Base-by-base conservation (phyloP, 1,140 invertebrate species). In the Drosophila kohkoa region DNA sequence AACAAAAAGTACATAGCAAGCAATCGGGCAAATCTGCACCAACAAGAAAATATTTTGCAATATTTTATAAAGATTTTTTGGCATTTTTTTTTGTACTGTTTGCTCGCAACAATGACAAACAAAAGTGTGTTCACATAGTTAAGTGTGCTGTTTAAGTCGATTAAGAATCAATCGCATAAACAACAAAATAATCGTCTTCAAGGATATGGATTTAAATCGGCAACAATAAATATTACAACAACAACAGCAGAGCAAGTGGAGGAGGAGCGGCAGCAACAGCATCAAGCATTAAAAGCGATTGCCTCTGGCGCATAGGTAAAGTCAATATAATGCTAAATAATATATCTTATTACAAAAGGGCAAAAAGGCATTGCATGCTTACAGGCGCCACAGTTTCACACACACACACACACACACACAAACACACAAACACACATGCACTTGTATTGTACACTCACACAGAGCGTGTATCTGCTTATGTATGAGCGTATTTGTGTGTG, bases 31-130 rank as follows among this genome's bases (percentile, higher is more conserved):
- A 65, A 66, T 51, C 70, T 77, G 71, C 70, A 63, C 49, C 55
- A 46, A 32, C 16, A 51, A 66, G 20, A 46, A 41, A 68, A 57
- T 5, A 79, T 67, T 38, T 66, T 16, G 51, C 28, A 55, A 79
- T 81, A 81, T 85, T 85, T 82, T 81, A 43, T 80, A 80, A 75
- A 65, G 48, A 62, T 79, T 85, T 85, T 85, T 85, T 79, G 66
- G 43, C 73, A 75, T 66, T 80, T 85, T 85, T 85, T 82, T 82
- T 82, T 41, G 8, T 82, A 77, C 58, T 66, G 78, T 81, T 86
- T 75, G 66, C 74, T 38, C 69, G 63, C 70, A 62, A 41, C 32
- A 64, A 75, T 46, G 71, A 78, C 45, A 59, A 78, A 87, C 79
- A 75, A 60, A 75, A 77, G 82, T 25, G 82, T 85, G 82, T 85